Base-by-base conservation (phyloP, 1,140 invertebrate species). In the Pachyrhynchus sulphureomaculatus region DNA sequence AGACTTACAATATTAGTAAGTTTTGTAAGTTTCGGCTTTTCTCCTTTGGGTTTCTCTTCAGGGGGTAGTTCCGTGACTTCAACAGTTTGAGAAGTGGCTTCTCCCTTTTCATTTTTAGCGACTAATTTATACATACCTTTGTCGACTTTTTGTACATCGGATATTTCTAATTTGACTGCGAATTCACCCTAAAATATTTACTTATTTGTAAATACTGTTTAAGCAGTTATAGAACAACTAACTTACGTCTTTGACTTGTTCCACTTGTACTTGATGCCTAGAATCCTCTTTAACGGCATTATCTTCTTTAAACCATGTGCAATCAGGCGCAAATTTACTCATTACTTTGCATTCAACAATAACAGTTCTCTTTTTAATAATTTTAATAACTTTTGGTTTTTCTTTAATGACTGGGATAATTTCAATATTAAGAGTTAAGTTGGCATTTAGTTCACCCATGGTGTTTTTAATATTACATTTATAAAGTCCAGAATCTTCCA, bases 401-500 rank as follows among this genome's bases (percentile, higher is more conserved):
- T 94, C 91, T 78, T 91, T 94, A 67, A 96, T 94, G 66, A 95
- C 92, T 70, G 93, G 93, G 78, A 94, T 89, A 82, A 95, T 95
- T 88, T 97, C 93, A 79, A 99, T 95, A 79, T 99, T 98, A 57
- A 99, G 83, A 56, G 95, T 96, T 36, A 98, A 82, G 79, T 98
- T 98, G 32, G 95, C 93, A 78, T 96, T 97, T 39, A 96, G 84
- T 84, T 99, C 96, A 65, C 97, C 97, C 73, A 92, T 85, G 65
- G 87, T 82, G 78, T 98, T 99, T 78, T 96, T 98, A 61, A 98
- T 95, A 72, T 95, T 96, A 76, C 96, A 98, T 78, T 98, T 98
- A 81, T 99, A 99, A 26, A 97, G 83, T 33, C 97, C 97, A 68
- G 95, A 96, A 81, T 99, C 96, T 71, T 93, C 90, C 62, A 92